Evolutionary conservation across 2,113 vertebrate species (phyloP), one percentile per base, ranked within the genome.

Genomic region (Motacilla alba): DNA sequence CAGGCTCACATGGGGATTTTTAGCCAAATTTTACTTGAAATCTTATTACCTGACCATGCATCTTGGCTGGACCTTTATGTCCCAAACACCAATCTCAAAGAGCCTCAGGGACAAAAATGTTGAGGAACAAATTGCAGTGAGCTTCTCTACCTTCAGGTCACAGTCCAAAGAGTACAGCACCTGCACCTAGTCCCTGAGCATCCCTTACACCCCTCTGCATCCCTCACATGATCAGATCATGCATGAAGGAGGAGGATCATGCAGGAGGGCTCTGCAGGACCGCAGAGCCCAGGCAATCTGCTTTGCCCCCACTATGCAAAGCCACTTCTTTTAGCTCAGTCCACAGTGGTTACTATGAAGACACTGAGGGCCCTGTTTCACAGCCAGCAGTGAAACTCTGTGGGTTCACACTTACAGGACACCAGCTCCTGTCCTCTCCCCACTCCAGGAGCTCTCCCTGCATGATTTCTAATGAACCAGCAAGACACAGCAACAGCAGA

Each of bases 111-210:
- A 75, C 13, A 44, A 43, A 79, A 69, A 46, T 4, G 2, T 1
- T 47, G 9, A 91, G 83, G 49, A 9, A 39, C 9, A 53, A 60
- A 44, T n/a, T 52, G 9, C 9, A 43, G 10, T 1, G 23, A 84
- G 7, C n/a, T 81, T 31, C 16, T 75, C 59, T 49, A 31, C 35
- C 43, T 70, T 75, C 44, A 44, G 39, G 14, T 11, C 31, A 15
- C 3, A 7, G 27, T 18, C 56, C 49, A 41, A 73, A 10, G 2
- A 11, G 20, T 2, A 13, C 19, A 47, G 52, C 15, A 9, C 0
- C 0, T 47, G 24, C 27, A 26, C 15, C 22, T 11, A 2, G 12
- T 10, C 63, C 50, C 10, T 73, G 53, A 59, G 30, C 37, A 69
- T 8, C 58, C 59, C 59, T 39, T 46, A 1, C 56, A 55, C 4